A percentile compares a stretch with the other conserved stretches of the same genome.
Conservation (phyloP, 2,888 invertebrate genomes). For the Hedychridium roseum region DNA sequence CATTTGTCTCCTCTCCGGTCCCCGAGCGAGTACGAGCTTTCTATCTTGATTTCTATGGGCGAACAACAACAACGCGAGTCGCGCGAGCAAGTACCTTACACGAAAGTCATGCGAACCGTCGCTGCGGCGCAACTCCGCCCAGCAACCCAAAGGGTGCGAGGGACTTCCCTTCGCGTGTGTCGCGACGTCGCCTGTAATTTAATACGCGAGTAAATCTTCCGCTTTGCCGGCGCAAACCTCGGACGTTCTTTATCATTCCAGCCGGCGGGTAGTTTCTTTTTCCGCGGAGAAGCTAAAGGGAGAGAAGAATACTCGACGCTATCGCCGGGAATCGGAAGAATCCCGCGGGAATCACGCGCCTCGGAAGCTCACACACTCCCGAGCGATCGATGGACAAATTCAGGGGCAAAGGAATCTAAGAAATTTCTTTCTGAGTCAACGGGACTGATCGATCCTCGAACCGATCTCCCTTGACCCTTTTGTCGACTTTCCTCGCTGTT, state of each 20-base stretch:
- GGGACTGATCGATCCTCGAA: no score
- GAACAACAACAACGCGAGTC: conserved; percentile 39
- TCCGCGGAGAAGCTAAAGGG: background rate
- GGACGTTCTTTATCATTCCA: conserved; percentile 21
- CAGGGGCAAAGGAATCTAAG: no score
- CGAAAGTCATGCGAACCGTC: conserved; percentile 28
- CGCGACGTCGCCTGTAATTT: conserved; percentile 46
- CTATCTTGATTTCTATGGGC: conserved; percentile 46
- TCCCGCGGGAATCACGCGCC: no score
- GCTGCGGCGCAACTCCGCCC: conserved; percentile 35
- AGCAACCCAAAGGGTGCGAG: conserved; percentile 18
- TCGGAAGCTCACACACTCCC: no score
- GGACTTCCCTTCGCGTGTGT: conserved; percentile 41
- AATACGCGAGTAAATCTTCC: conserved; percentile 42
- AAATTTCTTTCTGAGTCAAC: no score
- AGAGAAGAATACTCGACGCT: conserved; percentile 34
- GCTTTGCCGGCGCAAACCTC: background rate
- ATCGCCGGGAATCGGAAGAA: conserved; percentile 36
- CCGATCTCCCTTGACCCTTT: no score
- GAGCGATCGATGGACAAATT: no score
- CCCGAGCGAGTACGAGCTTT: conserved; percentile 45
- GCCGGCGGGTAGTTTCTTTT: background rate
- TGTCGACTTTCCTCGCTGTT: no score
- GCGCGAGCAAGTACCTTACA: conserved; percentile 31
- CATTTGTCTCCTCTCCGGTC: conserved; percentile 42